Evolutionary conservation across 1,140 invertebrate species (phyloP), one percentile per base, ranked within the genome.

Genomic region (Nebria ingens): DNA sequence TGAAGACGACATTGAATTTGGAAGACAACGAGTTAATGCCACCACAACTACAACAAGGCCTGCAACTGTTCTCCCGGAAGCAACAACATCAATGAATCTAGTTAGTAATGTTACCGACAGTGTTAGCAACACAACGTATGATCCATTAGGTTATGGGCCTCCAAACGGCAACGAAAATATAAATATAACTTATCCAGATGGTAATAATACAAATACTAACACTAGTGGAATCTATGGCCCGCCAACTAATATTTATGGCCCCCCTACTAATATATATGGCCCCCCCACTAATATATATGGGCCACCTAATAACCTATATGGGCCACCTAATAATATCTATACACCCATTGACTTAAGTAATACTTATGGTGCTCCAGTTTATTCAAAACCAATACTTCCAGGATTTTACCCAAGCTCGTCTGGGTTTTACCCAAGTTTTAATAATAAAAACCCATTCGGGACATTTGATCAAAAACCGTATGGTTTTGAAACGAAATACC

Each of bases 181-280:
- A 22, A 68, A 65, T 23, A 64, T 69, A 20, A 69, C 67, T 20
- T 66, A 68, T 40, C 61, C 61, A 12, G 65, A 65, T n/a, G n/a
- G n/a, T n/a, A n/a, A n/a, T 40, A 57, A 64, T 2, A 57, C 50
- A 11, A 29, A 29, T 29, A 29, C 13, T 4, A 29, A 29, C 13
- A 6, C 13, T 6, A 29, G 25, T 29, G 13, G 4, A 13, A 29
- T 29, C 4, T 29, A 6, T 6, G 25, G 13, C 4, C 4, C 25
- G 25, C 25, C 25, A 13, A 13, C 25, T 6, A 29, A 13, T 29
- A 29, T n/a, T n/a, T n/a, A 29, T 29, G 25, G 4, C 25, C 4
- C 25, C 25, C 4, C 25, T 6, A 13, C 4, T 29, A 13, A 4
- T 29, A 13, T 4, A 6, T 6, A 29, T 29, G 13, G 13, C 13